Evolutionary conservation across 2,797 vertebrate genomes (phyloP).

Genomic region (Morelia viridis): DNA sequence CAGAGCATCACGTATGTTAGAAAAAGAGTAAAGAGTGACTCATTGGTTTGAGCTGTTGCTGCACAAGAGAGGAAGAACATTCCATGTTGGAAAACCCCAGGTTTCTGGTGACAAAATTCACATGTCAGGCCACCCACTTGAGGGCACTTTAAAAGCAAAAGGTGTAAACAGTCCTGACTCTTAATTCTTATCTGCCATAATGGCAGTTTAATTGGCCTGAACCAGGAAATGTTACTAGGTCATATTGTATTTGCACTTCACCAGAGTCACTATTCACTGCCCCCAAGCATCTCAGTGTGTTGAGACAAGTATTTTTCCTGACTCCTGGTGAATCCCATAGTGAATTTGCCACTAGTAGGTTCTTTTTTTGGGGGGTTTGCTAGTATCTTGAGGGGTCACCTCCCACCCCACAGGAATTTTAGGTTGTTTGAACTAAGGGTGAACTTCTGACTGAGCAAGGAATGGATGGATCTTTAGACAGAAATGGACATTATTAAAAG

Average conservation of each 20-base stretch:
- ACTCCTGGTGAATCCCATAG: too few relatives aligned
- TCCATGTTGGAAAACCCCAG: conserved; percentile 50
- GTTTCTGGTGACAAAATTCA: conserved; percentile 23
- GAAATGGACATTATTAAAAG: too few relatives aligned
- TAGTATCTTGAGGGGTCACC: not conserved
- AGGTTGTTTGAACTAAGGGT: too few relatives aligned
- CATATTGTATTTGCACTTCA: not conserved
- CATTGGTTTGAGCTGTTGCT: not conserved
- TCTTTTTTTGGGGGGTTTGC: not conserved
- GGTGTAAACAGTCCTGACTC: conserved; percentile 48
- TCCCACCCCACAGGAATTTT: not conserved
- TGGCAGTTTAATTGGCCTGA: conserved; percentile 48
- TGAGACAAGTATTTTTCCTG: not conserved
- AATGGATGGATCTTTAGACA: too few relatives aligned
- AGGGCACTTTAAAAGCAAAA: conserved; percentile 42
- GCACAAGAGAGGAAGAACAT: conserved; percentile 21
- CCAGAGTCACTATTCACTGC: not conserved
- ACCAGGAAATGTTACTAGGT: conserved; percentile 16
- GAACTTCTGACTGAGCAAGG: too few relatives aligned
- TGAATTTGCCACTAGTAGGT: not conserved
- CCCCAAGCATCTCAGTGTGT: not conserved
- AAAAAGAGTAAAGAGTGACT: not conserved
- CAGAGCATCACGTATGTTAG: too few relatives aligned
- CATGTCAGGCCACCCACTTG: not conserved
- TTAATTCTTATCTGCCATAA: conserved; percentile 61